Evolutionary conservation across 2,113 vertebrate genomes (phyloP).

Genomic region (Chamaea fasciata): DNA sequence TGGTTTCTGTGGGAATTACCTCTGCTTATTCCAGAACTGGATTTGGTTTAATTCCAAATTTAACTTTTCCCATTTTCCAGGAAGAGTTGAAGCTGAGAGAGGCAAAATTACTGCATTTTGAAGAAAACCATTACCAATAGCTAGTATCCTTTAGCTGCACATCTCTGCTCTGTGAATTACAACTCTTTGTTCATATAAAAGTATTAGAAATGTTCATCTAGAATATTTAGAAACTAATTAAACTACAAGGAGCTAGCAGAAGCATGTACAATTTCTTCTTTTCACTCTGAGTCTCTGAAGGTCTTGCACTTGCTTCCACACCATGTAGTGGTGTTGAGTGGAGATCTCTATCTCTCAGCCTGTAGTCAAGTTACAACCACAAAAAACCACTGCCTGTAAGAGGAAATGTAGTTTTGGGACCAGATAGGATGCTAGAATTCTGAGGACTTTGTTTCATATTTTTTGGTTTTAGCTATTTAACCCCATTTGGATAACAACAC

Average conservation of each 20-base stretch:
- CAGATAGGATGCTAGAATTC: not conserved
- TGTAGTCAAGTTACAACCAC: not conserved
- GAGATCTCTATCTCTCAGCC: not conserved
- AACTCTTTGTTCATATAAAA: not conserved
- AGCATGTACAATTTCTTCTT: not conserved
- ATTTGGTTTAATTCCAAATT: not conserved
- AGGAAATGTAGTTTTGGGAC: not conserved
- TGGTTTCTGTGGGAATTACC: not conserved
- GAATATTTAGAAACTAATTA: not conserved
- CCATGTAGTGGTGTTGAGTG: not conserved
- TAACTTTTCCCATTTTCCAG: not conserved
- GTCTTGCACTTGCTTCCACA: not conserved
- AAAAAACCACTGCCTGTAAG: not conserved
- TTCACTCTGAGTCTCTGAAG: not conserved
- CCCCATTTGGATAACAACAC: not conserved
- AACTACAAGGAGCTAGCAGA: not conserved
- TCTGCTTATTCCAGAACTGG: not conserved
- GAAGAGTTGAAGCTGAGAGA: not conserved
- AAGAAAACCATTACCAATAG: not conserved
- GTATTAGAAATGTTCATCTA: not conserved
- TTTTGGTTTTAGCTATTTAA: not conserved
- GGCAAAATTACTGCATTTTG: not conserved
- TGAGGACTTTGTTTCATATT: not conserved
- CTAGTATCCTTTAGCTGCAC: not conserved
- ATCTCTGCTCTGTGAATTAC: not conserved